phyloP scores from a whole-genome alignment of 2,888 invertebrate species.

The Microctonus hyperodae region DNA sequence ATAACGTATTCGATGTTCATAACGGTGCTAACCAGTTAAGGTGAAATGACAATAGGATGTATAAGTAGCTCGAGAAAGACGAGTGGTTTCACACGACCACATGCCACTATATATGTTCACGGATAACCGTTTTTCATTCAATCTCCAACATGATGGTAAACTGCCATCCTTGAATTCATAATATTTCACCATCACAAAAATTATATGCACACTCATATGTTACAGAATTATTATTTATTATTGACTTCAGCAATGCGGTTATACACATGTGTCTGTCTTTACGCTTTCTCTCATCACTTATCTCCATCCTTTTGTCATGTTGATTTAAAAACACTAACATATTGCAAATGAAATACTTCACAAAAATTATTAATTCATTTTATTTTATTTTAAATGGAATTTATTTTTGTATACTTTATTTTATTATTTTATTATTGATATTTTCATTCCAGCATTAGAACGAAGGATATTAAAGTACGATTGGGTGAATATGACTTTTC shows the following conservation, averaged over 20 bases:
- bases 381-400: neutral
- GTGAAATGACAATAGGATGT: slow-evolving; percentile 28
- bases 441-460: slow-evolving; percentile 65
- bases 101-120: slow-evolving; percentile 10
- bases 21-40: neutral
- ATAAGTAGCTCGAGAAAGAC: slow-evolving; percentile 23
- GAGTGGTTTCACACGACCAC: slow-evolving; percentile 16
- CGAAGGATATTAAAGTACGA: slow-evolving; percentile 72
- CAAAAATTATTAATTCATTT: neutral
- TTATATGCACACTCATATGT: neutral
- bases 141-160: neutral
- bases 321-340: neutral
- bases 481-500: slow-evolving; percentile 85
- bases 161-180: neutral
- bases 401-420: neutral
- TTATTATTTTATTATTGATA: neutral
- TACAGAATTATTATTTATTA: neutral
- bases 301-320: neutral
- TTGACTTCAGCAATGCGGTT: neutral
- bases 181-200: neutral
- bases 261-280: neutral
- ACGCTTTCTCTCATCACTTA: neutral
- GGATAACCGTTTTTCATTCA: slow-evolving; percentile 20
- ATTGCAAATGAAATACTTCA: neutral
- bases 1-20: neutral